phyloP scores from a whole-genome alignment of 2,888 invertebrate species.

The Phyto melanocephala region DNA sequence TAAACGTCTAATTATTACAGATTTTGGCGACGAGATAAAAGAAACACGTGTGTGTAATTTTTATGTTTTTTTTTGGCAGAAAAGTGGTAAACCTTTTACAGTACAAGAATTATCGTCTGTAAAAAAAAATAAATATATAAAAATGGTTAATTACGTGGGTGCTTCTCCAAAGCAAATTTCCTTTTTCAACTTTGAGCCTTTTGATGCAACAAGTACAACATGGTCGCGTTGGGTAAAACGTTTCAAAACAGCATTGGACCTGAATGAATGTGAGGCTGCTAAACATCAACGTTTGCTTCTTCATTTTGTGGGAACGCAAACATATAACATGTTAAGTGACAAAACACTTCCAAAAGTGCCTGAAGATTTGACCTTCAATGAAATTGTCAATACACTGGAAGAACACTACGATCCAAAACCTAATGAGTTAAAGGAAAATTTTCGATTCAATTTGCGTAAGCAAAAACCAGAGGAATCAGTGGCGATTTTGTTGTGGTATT shows the following conservation, averaged over 20 bases:
- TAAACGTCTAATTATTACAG: slow-evolving; percentile 11
- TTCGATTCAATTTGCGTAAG: slow-evolving; percentile 24
- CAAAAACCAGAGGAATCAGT: neutral
- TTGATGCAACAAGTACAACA: neutral
- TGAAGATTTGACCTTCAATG: neutral
- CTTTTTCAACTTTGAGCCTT: slow-evolving; percentile 20
- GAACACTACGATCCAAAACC: slow-evolving; percentile 30
- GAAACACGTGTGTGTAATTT: neutral
- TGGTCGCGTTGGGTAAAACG: slow-evolving; percentile 27
- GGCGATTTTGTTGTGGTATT: slow-evolving; percentile 16
- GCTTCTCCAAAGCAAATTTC: neutral
- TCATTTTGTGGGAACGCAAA: slow-evolving; percentile 28
- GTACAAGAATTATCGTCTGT: slow-evolving; percentile 12
- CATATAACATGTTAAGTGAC: slow-evolving; percentile 37
- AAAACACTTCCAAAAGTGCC: slow-evolving; percentile 10
- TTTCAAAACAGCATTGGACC: too few relatives aligned
- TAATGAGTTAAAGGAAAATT: slow-evolving; percentile 20
- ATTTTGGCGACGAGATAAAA: slow-evolving; percentile 3
- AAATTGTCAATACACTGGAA: slow-evolving; percentile 8
- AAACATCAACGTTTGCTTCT: slow-evolving; percentile 18
- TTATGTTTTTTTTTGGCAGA: too few relatives aligned
- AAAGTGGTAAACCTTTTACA: slow-evolving; percentile 6
- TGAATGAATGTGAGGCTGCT: slow-evolving; percentile 1
- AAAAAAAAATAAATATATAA: neutral
- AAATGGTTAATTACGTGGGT: neutral